A percentile compares a stretch with the other conserved stretches of the same genome.
Conservation (phyloP, 2,797 vertebrate species). For the Oreochromis mossambicus region DNA sequence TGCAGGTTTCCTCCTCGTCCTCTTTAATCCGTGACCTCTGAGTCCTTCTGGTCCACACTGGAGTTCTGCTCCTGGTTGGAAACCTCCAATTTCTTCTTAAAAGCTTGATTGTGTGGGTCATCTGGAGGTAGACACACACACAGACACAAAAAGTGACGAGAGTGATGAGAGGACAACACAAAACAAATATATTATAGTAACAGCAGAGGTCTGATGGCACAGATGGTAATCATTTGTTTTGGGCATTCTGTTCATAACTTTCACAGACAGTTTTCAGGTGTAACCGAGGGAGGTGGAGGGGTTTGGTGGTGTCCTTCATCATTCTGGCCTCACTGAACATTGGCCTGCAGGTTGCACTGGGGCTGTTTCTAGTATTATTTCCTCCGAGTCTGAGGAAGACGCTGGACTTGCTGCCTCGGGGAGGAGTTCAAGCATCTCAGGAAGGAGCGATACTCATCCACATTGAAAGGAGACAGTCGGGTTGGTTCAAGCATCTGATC, state of each 20-base stretch:
- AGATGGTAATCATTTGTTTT: neutral
- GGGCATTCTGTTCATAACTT: neutral
- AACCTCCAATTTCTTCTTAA: neutral
- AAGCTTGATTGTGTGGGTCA: neutral
- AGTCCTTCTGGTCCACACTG: neutral
- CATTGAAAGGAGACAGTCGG: neutral
- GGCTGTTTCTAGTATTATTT: neutral
- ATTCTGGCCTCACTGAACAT: neutral
- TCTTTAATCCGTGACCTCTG: neutral
- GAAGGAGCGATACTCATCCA: neutral
- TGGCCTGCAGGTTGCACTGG: neutral
- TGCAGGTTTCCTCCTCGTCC: neutral
- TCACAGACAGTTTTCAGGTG: neutral
- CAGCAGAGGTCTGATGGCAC: neutral
- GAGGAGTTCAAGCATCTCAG: neutral
- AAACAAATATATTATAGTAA: neutral
- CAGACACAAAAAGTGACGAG: neutral
- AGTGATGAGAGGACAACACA: neutral
- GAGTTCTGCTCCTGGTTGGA: neutral
- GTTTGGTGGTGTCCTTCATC: neutral
- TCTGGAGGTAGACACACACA: neutral
- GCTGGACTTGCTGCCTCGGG: neutral
- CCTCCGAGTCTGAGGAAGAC: neutral
- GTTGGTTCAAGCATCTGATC: neutral
- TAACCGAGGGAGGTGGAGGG: neutral